phyloP scores from a whole-genome alignment of 2,113 vertebrate genomes.

The Suricata suricatta region DNA sequence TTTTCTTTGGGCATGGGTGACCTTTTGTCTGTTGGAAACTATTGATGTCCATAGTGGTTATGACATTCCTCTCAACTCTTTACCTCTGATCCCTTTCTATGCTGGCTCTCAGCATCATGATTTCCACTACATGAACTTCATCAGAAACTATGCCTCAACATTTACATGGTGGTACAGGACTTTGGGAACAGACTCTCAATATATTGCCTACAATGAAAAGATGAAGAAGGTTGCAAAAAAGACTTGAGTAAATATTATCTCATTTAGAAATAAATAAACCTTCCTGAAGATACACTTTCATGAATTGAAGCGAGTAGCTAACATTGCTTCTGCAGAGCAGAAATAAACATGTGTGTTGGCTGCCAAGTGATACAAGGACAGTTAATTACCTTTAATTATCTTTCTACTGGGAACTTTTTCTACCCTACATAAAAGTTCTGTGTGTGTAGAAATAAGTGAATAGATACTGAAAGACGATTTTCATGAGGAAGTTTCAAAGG shows the following conservation, averaged over 20 bases:
- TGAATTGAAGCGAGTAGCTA: slow-evolving; percentile 65
- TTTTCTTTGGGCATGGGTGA: slow-evolving; percentile 96
- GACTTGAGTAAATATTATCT: slow-evolving; percentile 83
- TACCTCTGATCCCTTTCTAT: slow-evolving; percentile 95
- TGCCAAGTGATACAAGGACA: slow-evolving; percentile 60
- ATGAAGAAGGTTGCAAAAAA: slow-evolving; percentile 85
- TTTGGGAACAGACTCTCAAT: slow-evolving; percentile 93
- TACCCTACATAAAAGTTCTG: slow-evolving; percentile 69
- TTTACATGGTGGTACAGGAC: slow-evolving; percentile 98
- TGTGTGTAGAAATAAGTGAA: slow-evolving; percentile 68
- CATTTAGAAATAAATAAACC: neutral
- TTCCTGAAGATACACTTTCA: neutral
- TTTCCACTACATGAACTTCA: slow-evolving; percentile 99
- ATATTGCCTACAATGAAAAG: slow-evolving; percentile 87
- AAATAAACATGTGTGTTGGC: slow-evolving; percentile 63
- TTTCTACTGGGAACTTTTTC: slow-evolving; percentile 81
- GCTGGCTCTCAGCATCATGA: slow-evolving; percentile 95
- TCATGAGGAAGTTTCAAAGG: slow-evolving; percentile 63
- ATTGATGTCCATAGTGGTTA: slow-evolving; percentile 99
- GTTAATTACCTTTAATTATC: slow-evolving; percentile 73
- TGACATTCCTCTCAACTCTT: slow-evolving; percentile 94
- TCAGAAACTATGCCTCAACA: slow-evolving; percentile 96
- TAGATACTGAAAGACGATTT: slow-evolving; percentile 78
- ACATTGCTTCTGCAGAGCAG: slow-evolving; percentile 75
- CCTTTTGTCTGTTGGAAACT: slow-evolving; percentile 94